Evolutionary conservation across 2,113 vertebrate genomes (phyloP).

Genomic region (Merops nubicus): DNA sequence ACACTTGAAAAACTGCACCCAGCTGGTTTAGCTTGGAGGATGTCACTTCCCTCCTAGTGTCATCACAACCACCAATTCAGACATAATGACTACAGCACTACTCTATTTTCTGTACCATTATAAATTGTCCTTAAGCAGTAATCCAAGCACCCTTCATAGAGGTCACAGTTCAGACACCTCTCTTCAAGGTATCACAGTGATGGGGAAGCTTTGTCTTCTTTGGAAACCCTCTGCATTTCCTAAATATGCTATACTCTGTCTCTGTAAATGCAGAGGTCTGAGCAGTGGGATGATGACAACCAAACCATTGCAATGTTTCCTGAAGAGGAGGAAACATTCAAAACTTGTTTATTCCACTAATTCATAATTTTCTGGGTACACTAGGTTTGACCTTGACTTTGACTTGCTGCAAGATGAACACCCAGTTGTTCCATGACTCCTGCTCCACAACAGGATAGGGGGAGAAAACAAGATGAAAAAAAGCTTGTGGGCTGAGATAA

Average conservation of each 20-base stretch:
- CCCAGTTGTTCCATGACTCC: background rate
- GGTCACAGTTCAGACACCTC: background rate
- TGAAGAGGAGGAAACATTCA: background rate
- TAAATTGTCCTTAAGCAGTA: background rate
- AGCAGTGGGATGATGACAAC: background rate
- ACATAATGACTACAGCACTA: background rate
- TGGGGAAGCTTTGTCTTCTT: background rate
- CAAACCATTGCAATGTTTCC: background rate
- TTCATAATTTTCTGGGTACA: background rate
- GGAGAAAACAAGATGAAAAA: background rate
- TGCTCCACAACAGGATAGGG: background rate
- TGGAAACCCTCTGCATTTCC: background rate
- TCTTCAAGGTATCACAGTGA: background rate
- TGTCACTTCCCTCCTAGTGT: background rate
- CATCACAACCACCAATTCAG: background rate
- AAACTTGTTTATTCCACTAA: background rate
- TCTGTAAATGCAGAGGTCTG: background rate
- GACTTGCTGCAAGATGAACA: background rate
- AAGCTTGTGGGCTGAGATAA: background rate
- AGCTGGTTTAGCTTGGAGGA: background rate
- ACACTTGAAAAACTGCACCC: background rate
- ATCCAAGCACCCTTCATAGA: background rate
- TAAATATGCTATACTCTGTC: background rate
- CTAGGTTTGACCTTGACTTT: background rate
- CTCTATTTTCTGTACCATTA: background rate